Evolutionary conservation across 2,888 invertebrate species (phyloP).

Genomic region (Eilema griseolum): DNA sequence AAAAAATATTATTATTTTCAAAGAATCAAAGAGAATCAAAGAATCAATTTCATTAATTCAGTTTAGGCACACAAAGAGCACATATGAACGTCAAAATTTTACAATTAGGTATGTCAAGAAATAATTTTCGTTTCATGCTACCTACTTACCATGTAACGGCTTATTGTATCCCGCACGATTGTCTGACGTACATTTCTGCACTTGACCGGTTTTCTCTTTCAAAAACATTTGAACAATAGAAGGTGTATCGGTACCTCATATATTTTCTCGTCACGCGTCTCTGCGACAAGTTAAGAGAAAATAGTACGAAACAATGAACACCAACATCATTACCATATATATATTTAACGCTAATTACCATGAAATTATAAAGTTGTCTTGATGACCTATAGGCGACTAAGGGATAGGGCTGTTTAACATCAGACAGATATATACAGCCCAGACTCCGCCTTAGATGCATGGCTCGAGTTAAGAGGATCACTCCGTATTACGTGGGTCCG

Average conservation of each 20-base stretch:
- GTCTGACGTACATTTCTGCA: background rate
- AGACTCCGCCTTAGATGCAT: too few species aligned
- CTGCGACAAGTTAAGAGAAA: background rate
- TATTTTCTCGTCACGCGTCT: conserved; percentile 30
- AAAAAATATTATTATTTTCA: too few species aligned
- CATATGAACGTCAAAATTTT: too few species aligned
- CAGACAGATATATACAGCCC: too few species aligned
- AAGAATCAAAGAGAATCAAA: too few species aligned
- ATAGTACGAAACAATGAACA: background rate
- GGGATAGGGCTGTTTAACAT: too few species aligned
- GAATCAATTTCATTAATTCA: too few species aligned
- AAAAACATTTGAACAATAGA: conserved; percentile 27
- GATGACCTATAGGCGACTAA: conserved; percentile 28
- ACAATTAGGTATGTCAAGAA: too few species aligned
- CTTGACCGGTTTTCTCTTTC: conserved; percentile 33
- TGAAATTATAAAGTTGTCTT: conserved; percentile 33
- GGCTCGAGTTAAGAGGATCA: too few species aligned
- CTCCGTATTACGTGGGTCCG: too few species aligned
- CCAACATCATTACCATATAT: conserved; percentile 33
- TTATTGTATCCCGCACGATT: background rate
- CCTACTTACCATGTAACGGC: background rate
- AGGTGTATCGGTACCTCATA: conserved; percentile 2
- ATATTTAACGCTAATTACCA: conserved; percentile 27
- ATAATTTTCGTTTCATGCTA: background rate
- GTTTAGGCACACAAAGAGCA: too few species aligned